Evolutionary conservation across 2,113 vertebrate genomes (phyloP).

Genomic region (Stomatorhinus ivindoensis): DNA sequence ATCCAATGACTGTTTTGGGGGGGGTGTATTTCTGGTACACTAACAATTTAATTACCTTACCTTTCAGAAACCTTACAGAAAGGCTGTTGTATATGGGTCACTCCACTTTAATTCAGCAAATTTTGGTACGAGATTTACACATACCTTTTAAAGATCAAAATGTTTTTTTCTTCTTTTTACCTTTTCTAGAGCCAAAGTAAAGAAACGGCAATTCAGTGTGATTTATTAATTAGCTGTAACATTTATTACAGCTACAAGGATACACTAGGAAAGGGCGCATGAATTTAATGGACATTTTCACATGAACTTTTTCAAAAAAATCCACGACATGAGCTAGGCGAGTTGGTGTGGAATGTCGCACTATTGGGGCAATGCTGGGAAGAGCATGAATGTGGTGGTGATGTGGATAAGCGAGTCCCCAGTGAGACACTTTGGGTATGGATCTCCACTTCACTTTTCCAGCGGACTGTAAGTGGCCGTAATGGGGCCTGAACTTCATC

Average conservation of each 20-base stretch:
- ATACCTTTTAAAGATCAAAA: not conserved
- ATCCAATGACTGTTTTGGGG: not conserved
- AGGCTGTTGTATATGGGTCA: not conserved
- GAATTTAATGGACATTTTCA: not conserved
- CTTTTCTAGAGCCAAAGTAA: not conserved
- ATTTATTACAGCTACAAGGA: not conserved
- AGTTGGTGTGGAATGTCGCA: not conserved
- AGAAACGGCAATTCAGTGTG: not conserved
- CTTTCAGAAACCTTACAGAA: not conserved
- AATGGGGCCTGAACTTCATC: too few species aligned
- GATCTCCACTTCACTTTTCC: not conserved
- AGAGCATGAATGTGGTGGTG: not conserved
- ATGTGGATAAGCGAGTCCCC: not conserved
- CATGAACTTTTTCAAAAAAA: not conserved
- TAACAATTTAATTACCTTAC: not conserved
- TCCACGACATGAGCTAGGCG: not conserved
- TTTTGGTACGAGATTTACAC: not conserved
- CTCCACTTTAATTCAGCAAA: not conserved
- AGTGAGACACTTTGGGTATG: not conserved
- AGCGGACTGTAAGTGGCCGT: too few species aligned
- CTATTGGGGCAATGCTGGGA: not conserved
- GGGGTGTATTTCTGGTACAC: not conserved
- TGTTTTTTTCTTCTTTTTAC: not conserved
- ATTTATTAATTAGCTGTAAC: too few species aligned
- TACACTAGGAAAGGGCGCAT: not conserved